A percentile compares a stretch with the other conserved stretches of the same genome.
These are phyloP conservation scores for Lydus trimaculatus DNA, from an alignment of 2,888 invertebrate genomes.

Conservation along the genomic window DNA sequence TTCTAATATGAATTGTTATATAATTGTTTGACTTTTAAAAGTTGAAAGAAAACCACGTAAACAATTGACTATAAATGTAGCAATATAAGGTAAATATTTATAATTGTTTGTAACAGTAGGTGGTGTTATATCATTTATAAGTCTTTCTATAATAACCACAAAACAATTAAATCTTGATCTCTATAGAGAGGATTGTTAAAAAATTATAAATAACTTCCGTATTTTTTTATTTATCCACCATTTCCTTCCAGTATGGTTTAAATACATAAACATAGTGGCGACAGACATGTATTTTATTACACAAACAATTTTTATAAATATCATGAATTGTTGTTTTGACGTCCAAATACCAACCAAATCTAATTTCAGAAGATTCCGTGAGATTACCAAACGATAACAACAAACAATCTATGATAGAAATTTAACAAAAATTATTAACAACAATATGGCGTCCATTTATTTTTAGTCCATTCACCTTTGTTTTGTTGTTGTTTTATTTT, in stretches of 20 bases:
- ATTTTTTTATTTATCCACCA: background rate
- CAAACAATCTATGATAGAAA: background rate
- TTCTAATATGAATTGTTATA: background rate
- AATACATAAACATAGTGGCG: background rate
- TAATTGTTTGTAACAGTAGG: background rate
- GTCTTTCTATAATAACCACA: background rate
- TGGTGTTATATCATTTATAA: background rate
- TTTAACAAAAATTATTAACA: background rate
- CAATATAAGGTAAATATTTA: background rate
- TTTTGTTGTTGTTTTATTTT: no score
- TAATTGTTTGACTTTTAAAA: slow-evolving; percentile 2
- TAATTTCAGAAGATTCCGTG: background rate
- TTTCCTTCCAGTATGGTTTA: background rate
- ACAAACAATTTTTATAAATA: background rate
- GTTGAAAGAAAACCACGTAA: background rate
- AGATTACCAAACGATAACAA: background rate
- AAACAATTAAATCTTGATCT: background rate
- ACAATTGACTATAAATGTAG: background rate
- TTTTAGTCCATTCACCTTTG: background rate
- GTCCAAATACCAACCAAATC: background rate
- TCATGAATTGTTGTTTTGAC: background rate
- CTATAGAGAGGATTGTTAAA: background rate
- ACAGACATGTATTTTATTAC: background rate
- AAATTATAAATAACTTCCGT: background rate
- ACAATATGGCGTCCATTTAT: background rate